These are phyloP conservation scores for Thymallus thymallus DNA, from an alignment of 2,113 vertebrate species.

Conservation along the genomic window DNA sequence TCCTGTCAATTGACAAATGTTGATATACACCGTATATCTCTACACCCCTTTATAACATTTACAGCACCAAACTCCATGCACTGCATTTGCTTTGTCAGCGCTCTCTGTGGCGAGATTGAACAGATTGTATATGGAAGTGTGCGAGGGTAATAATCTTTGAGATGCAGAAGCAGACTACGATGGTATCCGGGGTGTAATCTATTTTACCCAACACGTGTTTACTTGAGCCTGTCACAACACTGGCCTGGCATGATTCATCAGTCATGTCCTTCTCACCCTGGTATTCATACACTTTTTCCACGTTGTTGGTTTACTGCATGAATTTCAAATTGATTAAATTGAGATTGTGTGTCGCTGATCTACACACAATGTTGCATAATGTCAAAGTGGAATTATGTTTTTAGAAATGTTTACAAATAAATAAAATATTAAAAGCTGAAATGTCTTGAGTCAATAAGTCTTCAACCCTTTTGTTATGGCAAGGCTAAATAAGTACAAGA, in stretches of 20 bases:
- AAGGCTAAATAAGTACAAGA: no score
- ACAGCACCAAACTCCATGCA: conserved; percentile 21
- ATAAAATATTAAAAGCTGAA: no score
- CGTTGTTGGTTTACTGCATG: no score
- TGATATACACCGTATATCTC: background rate
- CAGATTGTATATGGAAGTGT: conserved; percentile 42
- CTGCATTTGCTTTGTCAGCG: conserved; percentile 11
- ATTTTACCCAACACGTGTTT: conserved; percentile 45
- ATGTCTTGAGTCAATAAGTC: no score
- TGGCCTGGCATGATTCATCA: background rate
- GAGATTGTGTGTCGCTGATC: no score
- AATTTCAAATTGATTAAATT: no score
- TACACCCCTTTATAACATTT: conserved; percentile 21
- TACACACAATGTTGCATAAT: no score
- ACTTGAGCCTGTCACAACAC: conserved; percentile 14
- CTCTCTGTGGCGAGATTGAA: conserved; percentile 12
- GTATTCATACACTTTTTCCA: no score
- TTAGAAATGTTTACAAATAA: no score
- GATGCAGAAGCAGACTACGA: conserved; percentile 49
- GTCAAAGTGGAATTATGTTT: no score
- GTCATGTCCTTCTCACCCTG: background rate
- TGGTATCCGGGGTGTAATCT: conserved; percentile 42
- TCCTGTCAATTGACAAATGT: background rate
- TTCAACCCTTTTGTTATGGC: no score
- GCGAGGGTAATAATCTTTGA: conserved; percentile 49